Evolutionary conservation across 2,888 invertebrate species (phyloP), one percentile per base, ranked within the genome.

Genomic region (Habroteleia sp.): DNA sequence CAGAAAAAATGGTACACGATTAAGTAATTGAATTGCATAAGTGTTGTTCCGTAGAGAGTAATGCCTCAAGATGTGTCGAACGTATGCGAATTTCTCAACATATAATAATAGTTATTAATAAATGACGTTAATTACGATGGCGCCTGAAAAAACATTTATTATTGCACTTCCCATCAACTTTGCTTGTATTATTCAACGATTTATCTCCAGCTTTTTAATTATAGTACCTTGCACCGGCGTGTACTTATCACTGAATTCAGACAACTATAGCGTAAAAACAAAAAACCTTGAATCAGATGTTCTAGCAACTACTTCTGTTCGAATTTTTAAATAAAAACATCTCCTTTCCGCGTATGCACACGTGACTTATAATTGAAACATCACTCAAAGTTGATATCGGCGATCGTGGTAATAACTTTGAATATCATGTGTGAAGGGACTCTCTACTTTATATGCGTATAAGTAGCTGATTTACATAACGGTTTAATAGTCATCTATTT

Each of bases 391-490:
- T 31, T 29, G 3, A 11, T 29, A 11, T 16, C 4, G 17, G 31
- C 56, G 6, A 39, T n/a, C 14, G 16, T 23, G 13, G 10, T 58
- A 58, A 58, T 58, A 44, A 58, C 58, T 58, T 14, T 23, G 33
- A 25, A 35, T 35, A 58, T 42, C 41, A 42, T 35, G 42, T 42
- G 31, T 37, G 8, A 37, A 46, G 17, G 37, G 13, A 17, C 8
- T 10, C 7, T 17, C 17, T 60, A 17, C 20, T 46, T 27, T 23
- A 42, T 35, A 17, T 42, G 33, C 29, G 37, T 17, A 48, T 14
- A 46, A 41, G 23, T 20, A 48, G 20, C 23, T 39, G 29, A 62
- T 63, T 52, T 42, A 52, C 31, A 33, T 63, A 63, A 63, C 63
- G 50, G 50, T 50, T 8, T 3, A 39, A 16, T 39, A 33, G 39